A percentile compares a stretch with the other conserved stretches of the same genome.
Evolutionary conservation across 2,797 vertebrate species (phyloP).

Genomic region (Strix occidentalis): DNA sequence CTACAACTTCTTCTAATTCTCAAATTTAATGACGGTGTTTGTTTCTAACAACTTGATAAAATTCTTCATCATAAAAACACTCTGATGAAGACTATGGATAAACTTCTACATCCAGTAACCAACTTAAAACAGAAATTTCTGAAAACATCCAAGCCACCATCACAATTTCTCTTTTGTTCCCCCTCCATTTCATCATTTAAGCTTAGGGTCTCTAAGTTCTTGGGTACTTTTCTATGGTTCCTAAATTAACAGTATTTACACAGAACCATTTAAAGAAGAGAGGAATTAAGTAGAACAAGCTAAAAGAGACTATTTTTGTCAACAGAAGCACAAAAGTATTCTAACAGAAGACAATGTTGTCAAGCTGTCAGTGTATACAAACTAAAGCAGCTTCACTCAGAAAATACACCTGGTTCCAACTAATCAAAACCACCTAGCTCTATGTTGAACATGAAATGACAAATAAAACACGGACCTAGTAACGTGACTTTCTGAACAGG

Average conservation of each 20-base stretch:
- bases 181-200: not conserved
- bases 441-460: not conserved
- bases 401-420: not conserved
- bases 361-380: not conserved
- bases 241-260: not conserved
- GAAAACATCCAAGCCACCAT: not conserved
- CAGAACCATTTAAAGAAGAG: not conserved
- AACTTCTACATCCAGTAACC: not conserved
- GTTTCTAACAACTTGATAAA: not conserved
- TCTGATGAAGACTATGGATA: not conserved
- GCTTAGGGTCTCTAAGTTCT: not conserved
- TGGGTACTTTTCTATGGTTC: not conserved
- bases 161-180: not conserved
- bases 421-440: not conserved
- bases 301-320: not conserved
- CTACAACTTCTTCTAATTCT: not conserved
- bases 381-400: not conserved
- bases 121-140: not conserved
- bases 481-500: not conserved
- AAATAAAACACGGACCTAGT: not conserved
- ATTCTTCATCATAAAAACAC: not conserved
- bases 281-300: not conserved
- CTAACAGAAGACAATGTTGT: not conserved
- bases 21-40: not conserved
- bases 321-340: not conserved